phyloP scores from a whole-genome alignment of 2,797 vertebrate genomes.

The Coracias cyanogaster region DNA sequence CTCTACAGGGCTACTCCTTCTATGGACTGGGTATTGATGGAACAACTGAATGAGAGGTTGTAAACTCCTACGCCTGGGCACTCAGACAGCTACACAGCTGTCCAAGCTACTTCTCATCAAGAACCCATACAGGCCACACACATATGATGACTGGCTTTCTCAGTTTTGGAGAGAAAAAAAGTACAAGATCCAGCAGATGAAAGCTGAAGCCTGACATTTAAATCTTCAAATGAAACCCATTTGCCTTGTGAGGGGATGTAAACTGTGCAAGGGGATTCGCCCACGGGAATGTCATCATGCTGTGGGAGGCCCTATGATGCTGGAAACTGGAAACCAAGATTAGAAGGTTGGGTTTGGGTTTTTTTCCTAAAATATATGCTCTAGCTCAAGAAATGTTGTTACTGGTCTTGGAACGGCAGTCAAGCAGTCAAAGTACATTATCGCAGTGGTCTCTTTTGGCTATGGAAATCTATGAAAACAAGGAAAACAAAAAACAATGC shows the following conservation, averaged over 20 bases:
- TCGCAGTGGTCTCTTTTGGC: neutral
- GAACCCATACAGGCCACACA: slow-evolving; percentile 15
- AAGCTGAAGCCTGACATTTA: slow-evolving; percentile 37
- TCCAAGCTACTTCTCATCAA: slow-evolving; percentile 2
- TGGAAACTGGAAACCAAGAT: slow-evolving; percentile 66
- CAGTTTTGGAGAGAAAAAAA: slow-evolving; percentile 12
- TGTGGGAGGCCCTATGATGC: slow-evolving; percentile 49
- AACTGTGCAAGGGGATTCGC: neutral
- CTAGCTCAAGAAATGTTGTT: neutral
- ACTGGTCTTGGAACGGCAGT: neutral
- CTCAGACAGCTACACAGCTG: neutral
- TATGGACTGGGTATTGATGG: neutral
- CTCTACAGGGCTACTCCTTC: neutral
- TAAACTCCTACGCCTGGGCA: neutral
- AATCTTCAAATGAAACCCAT: neutral
- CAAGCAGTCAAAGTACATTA: slow-evolving; percentile 26
- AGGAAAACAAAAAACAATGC: neutral
- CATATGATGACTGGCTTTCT: slow-evolving; percentile 4
- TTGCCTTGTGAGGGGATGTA: neutral
- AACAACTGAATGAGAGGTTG: slow-evolving; percentile 19
- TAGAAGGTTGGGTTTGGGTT: slow-evolving; percentile 52
- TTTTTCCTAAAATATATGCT: slow-evolving; percentile 53
- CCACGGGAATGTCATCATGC: neutral
- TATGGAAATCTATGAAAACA: neutral
- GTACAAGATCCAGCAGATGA: neutral